Evolutionary conservation across 2,888 invertebrate species (phyloP).

Genomic region (Tenodera sinensis): DNA sequence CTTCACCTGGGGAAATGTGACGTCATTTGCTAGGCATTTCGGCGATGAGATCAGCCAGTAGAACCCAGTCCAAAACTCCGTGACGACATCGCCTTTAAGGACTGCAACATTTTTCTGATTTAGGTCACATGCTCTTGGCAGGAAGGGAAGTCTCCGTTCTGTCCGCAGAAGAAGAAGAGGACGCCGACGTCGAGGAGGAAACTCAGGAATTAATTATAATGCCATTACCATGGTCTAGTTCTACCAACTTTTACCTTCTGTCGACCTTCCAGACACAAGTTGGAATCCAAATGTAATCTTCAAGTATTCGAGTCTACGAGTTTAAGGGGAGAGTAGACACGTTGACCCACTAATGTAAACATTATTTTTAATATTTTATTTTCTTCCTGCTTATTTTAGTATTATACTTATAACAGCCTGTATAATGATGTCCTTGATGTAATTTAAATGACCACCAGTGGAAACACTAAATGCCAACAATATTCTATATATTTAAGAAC

Average conservation of each 20-base stretch:
- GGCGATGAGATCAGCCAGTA: conserved; percentile 34
- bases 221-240: background rate
- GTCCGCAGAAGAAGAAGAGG: background rate
- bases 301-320: too few relatives aligned
- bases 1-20: conserved; percentile 28
- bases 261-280: background rate
- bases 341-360: too few relatives aligned
- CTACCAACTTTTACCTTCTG: background rate
- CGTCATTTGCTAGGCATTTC: conserved; percentile 23
- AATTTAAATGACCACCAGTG: too few relatives aligned
- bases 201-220: background rate
- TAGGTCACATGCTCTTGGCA: background rate
- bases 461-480: too few relatives aligned
- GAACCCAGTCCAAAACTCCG: conserved; percentile 12
- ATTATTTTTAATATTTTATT: too few relatives aligned
- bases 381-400: too few relatives aligned
- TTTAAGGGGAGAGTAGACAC: too few relatives aligned
- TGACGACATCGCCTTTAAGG: background rate
- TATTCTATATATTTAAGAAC: too few relatives aligned
- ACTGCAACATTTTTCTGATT: background rate
- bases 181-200: too few relatives aligned
- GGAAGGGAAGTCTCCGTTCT: background rate
- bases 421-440: too few relatives aligned
- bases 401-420: too few relatives aligned
- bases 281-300: background rate